Evolutionary conservation across 2,113 vertebrate genomes (phyloP).

Genomic region (Sciurus niger): DNA sequence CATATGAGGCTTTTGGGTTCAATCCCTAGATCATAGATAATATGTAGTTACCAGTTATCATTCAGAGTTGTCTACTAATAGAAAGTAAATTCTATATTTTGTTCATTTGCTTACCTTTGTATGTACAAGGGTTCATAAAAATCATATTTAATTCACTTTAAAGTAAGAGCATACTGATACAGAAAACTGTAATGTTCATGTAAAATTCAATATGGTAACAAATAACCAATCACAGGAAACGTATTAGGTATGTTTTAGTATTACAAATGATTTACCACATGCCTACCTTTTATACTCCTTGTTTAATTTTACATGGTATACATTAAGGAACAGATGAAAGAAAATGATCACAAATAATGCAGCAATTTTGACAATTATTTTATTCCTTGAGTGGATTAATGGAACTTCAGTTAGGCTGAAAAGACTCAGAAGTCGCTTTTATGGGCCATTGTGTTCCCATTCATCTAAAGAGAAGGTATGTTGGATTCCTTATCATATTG

Average conservation of each 20-base stretch:
- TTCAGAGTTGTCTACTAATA: background rate
- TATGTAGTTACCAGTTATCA: background rate
- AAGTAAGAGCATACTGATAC: background rate
- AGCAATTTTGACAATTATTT: background rate
- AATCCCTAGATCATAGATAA: background rate
- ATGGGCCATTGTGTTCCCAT: background rate
- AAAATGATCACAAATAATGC: background rate
- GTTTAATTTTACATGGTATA: background rate
- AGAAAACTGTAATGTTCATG: background rate
- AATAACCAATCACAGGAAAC: background rate
- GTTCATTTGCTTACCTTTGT: background rate
- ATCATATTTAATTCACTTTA: background rate
- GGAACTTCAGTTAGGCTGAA: background rate
- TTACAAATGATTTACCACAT: background rate
- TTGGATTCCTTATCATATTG: background rate
- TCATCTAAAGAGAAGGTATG: background rate
- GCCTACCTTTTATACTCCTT: background rate
- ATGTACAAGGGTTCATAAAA: background rate
- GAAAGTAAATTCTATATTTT: background rate
- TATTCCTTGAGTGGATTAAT: background rate
- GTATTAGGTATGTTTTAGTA: conserved; percentile 2
- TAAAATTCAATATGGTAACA: background rate
- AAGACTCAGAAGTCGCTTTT: background rate
- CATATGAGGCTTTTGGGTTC: background rate
- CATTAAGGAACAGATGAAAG: background rate